Base-by-base conservation (phyloP, 2,797 vertebrate genomes). In the Cercopithecus diana region DNA sequence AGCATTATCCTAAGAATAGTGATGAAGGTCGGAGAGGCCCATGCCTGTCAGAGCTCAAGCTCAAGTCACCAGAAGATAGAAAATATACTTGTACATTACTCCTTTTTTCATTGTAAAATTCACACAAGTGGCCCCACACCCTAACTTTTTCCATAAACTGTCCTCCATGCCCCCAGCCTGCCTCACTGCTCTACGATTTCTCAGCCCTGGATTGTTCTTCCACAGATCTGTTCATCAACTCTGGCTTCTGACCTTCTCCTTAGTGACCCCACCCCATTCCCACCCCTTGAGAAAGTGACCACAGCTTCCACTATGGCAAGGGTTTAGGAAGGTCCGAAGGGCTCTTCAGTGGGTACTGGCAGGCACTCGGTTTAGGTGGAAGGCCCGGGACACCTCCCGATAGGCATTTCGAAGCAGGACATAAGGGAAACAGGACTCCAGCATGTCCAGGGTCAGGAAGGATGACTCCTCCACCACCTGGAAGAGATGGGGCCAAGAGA, bases 341-440 rank as follows among this genome's bases (percentile, higher is more conserved):
- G 75, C 61, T 41, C 67, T 76, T 98, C 93, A 98, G 91, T 98
- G 96, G 81, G 89, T 87, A 88, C 14, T 85, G 67, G 97, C 28
- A 43, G 90, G 15, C 81, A 87, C 80, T n/a, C 97, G 96, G 95
- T 67, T 96, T 90, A 98, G 95, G 58, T 98, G 57, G 90, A 97
- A 98, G 67, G 98, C 55, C 90, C 98, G 99, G 98, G 99, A 99
- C 73, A 99, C 99, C 83, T 99, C 99, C 72, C 99, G 99, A 98
- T 99, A 99, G 85, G 99, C 99, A 24, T 99, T 99, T 75, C 99
- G 98, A 67, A 99, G 99, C 58, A 99, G 99, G 45, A 99, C 99
- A 0, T 99, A 99, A 0, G 99, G 99, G 97, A 99, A 99, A 97
- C 99, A 99, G 97, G 98, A 99, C 98, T 99, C 99, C 98, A 99